Evolutionary conservation across 2,797 vertebrate species (phyloP).

Genomic region (Peromyscus eremicus): DNA sequence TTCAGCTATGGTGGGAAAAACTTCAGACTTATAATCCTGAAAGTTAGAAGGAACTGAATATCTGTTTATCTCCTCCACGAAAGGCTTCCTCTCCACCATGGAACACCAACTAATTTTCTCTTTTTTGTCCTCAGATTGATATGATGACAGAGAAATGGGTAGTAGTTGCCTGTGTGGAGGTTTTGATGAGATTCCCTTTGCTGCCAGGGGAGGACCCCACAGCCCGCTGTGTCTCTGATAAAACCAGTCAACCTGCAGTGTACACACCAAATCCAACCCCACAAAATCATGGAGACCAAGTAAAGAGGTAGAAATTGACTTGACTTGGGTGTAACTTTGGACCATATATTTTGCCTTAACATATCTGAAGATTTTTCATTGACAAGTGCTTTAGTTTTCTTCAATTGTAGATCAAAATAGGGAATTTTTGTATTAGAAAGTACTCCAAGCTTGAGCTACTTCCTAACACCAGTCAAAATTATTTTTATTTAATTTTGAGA

Average conservation of each 20-base stretch:
- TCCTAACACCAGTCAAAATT: not conserved
- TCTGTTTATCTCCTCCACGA: fast-evolving
- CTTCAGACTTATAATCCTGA: not conserved
- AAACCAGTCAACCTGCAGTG: not conserved
- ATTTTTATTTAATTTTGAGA: not conserved
- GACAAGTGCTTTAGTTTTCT: not conserved
- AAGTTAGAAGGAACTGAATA: too few relatives aligned
- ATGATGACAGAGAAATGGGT: conserved; percentile 61
- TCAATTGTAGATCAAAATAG: not conserved
- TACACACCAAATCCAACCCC: fast-evolving
- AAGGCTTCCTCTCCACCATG: not conserved
- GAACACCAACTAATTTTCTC: not conserved
- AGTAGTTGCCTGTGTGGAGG: conserved; percentile 33
- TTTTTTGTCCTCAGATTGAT: conserved; percentile 16
- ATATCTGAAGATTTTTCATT: fast-evolving
- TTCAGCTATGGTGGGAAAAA: not conserved
- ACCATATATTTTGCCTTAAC: not conserved
- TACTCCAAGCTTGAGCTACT: not conserved
- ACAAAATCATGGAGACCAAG: not conserved
- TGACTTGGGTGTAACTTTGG: fast-evolving
- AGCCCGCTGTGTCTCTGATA: not conserved
- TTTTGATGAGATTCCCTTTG: conserved; percentile 50
- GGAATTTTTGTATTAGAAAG: not conserved
- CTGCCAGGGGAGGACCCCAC: not conserved
- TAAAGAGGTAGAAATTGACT: not conserved